Conservation (phyloP, 2,888 invertebrate species). For the Sphaerophoria taeniata region DNA sequence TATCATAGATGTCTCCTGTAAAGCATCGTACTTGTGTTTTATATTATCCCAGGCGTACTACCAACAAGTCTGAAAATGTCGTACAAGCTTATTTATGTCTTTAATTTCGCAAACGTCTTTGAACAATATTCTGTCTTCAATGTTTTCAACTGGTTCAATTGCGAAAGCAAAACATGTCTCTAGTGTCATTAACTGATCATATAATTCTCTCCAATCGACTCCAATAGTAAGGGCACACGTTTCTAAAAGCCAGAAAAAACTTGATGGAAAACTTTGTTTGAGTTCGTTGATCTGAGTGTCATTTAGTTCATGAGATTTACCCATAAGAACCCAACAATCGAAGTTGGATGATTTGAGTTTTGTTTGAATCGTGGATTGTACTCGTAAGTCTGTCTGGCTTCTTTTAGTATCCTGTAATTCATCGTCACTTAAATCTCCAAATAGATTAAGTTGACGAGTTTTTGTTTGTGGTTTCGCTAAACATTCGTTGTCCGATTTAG, state of each 20-base stretch:
- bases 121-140: conserved; percentile 76
- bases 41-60: too few species aligned
- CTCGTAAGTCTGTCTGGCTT: not conserved
- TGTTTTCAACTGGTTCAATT: conserved; percentile 77
- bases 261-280: conserved; percentile 78
- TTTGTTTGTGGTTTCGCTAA: too few species aligned
- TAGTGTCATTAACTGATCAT: conserved; percentile 79
- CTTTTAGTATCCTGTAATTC: conserved; percentile 42
- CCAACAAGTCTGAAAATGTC: conserved; percentile 77
- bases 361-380: not conserved
- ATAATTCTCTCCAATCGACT: conserved; percentile 78
- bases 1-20: too few species aligned
- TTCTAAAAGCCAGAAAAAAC: conserved; percentile 81
- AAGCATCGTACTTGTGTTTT: too few species aligned
- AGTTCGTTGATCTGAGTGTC: conserved; percentile 76
- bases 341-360: conserved; percentile 79
- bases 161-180: conserved; percentile 80
- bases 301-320: conserved; percentile 68
- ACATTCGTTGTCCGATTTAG: too few species aligned
- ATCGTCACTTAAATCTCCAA: conserved; percentile 76
- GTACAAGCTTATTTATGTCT: conserved; percentile 77
- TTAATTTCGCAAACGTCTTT: conserved; percentile 76
- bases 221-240: conserved; percentile 80
- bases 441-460: too few species aligned
- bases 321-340: conserved; percentile 81